These are phyloP conservation scores for Entomobrya multifasciata DNA, from an alignment of 2,888 invertebrate genomes.

Conservation along the genomic window DNA sequence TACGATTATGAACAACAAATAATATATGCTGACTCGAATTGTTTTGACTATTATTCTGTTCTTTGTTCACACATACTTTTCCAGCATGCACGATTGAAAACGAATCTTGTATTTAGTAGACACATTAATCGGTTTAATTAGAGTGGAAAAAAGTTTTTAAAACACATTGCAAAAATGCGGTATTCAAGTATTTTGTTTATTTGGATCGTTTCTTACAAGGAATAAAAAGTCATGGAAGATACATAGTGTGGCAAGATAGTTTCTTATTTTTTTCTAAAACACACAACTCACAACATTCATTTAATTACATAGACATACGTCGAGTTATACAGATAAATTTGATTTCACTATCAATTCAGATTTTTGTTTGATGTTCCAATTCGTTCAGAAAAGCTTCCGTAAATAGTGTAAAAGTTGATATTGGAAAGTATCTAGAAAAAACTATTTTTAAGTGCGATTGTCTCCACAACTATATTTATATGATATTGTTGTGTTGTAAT, in stretches of 20 bases:
- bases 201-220: background rate
- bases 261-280: background rate
- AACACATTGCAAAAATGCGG: too few relatives aligned
- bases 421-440: background rate
- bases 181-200: too few relatives aligned
- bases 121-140: too few relatives aligned
- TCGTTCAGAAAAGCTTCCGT: too few relatives aligned
- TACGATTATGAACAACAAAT: too few relatives aligned
- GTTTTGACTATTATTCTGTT: too few relatives aligned
- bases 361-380: background rate
- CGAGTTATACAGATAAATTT: background rate
- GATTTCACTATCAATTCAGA: background rate
- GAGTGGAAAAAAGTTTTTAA: too few relatives aligned
- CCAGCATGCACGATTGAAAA: too few relatives aligned
- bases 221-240: conserved; percentile 49
- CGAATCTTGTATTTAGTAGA: too few relatives aligned
- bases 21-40: too few relatives aligned
- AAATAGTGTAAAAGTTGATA: background rate
- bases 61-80: too few relatives aligned
- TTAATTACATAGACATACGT: background rate
- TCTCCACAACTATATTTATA: background rate
- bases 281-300: background rate
- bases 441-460: background rate
- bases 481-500: background rate
- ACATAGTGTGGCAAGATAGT: conserved; percentile 38